Conservation (phyloP, 1,140 invertebrate genomes). For the Drosophila obscura region DNA sequence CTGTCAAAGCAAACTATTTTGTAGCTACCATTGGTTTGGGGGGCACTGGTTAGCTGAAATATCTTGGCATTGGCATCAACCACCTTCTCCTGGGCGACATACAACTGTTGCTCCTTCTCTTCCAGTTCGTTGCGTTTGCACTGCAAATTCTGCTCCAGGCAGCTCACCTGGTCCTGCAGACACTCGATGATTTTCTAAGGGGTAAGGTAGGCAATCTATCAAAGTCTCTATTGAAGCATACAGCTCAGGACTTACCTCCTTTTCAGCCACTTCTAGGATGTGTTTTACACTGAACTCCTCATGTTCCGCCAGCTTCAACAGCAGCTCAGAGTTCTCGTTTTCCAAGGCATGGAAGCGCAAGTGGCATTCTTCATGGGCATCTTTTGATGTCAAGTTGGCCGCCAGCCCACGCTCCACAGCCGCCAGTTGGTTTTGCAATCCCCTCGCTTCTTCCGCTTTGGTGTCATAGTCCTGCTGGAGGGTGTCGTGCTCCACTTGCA, state of each 20-base stretch:
- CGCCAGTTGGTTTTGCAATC: conserved; percentile 46
- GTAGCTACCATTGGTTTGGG: conserved; percentile 60
- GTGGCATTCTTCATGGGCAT: conserved; percentile 43
- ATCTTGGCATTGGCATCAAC: conserved; percentile 77
- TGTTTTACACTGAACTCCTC: conserved; percentile 55
- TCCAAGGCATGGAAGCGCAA: conserved; percentile 53
- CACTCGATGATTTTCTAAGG: conserved; percentile 71
- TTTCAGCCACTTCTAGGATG: conserved; percentile 68
- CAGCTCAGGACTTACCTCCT: conserved; percentile 46
- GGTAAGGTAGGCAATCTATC: background rate
- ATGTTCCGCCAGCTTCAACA: conserved; percentile 73
- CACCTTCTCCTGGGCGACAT: conserved; percentile 76
- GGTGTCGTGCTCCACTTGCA: conserved; percentile 52
- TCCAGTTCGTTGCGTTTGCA: conserved; percentile 74
- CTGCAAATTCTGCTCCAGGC: conserved; percentile 73
- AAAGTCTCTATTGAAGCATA: background rate
- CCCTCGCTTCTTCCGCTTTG: conserved; percentile 42
- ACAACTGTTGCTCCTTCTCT: conserved; percentile 71
- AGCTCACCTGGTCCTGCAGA: conserved; percentile 68
- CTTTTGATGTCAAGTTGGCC: conserved; percentile 3
- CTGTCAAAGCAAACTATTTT: too few species aligned
- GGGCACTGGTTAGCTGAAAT: conserved; percentile 53
- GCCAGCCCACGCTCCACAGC: conserved; percentile 16
- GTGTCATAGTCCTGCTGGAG: conserved; percentile 65
- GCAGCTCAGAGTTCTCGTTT: conserved; percentile 63